Percentiles rank a stretch among this genome's conserved stretches.
phyloP scores from a whole-genome alignment of 1,140 invertebrate species.

The Temnothorax curvispinosus region DNA sequence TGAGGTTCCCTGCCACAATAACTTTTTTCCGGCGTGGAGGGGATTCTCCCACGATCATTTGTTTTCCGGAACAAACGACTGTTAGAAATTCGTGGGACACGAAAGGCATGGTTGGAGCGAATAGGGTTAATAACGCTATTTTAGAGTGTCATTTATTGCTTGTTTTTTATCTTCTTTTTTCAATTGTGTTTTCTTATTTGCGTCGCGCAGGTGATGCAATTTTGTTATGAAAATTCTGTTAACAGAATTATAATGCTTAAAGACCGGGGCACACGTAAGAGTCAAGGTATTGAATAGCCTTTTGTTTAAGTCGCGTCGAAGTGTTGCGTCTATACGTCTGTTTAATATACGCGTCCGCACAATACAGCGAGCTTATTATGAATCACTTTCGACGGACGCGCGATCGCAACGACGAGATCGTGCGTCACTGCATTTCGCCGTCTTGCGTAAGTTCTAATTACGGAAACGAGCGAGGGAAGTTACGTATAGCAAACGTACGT shows the following conservation, averaged over 20 bases:
- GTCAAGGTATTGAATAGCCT: background rate
- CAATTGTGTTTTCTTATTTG: background rate
- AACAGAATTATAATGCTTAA: background rate
- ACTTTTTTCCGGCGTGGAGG: too few relatives aligned
- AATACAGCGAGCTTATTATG: background rate
- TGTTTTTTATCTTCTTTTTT: background rate
- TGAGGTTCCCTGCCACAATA: too few relatives aligned
- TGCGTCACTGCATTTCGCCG: background rate
- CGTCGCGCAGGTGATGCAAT: background rate
- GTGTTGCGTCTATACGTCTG: background rate
- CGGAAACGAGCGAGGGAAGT: background rate
- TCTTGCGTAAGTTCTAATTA: conserved; percentile 32
- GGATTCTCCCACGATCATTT: too few relatives aligned
- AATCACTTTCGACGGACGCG: background rate
- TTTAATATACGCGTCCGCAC: background rate
- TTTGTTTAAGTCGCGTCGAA: background rate
- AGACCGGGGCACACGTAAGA: background rate
- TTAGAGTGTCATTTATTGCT: background rate
- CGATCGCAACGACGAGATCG: background rate
- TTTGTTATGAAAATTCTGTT: background rate
- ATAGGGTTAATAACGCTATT: background rate
- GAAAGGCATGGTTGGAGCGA: too few relatives aligned
- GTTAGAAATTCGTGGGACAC: too few relatives aligned
- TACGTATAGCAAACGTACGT: background rate
- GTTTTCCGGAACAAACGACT: too few relatives aligned